Conservation (phyloP, 2,113 vertebrate species). For the Rhynchomys soricoides region DNA sequence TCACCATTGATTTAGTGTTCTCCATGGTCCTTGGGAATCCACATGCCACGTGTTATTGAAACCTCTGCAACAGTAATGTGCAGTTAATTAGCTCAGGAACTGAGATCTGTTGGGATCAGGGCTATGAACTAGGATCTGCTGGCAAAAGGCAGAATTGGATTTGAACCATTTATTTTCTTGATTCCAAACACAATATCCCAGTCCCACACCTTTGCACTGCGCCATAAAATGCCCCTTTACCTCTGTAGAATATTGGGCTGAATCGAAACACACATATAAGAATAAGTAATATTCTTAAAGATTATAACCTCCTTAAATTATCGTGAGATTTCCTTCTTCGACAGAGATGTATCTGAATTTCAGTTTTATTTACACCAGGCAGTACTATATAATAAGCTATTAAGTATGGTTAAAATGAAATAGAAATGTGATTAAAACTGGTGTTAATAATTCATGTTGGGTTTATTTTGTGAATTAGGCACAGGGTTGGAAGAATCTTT, state of each 20-base stretch:
- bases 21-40: not conserved
- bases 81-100: not conserved
- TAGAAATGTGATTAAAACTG: not conserved
- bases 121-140: not conserved
- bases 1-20: not conserved
- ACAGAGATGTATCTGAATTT: not conserved
- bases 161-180: not conserved
- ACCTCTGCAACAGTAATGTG: not conserved
- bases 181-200: not conserved
- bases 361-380: not conserved
- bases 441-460: not conserved
- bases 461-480: not conserved
- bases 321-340: not conserved
- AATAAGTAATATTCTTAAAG: not conserved
- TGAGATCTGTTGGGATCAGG: not conserved
- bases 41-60: not conserved
- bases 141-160: constrained; percentile 1
- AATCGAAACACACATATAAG: not conserved
- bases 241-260: not conserved
- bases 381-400: not conserved
- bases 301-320: not conserved
- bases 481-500: not conserved
- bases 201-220: not conserved
- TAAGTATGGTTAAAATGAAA: not conserved
- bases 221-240: not conserved